Evolutionary conservation across 1,140 invertebrate species (phyloP).

Genomic region (Eciton burchellii): DNA sequence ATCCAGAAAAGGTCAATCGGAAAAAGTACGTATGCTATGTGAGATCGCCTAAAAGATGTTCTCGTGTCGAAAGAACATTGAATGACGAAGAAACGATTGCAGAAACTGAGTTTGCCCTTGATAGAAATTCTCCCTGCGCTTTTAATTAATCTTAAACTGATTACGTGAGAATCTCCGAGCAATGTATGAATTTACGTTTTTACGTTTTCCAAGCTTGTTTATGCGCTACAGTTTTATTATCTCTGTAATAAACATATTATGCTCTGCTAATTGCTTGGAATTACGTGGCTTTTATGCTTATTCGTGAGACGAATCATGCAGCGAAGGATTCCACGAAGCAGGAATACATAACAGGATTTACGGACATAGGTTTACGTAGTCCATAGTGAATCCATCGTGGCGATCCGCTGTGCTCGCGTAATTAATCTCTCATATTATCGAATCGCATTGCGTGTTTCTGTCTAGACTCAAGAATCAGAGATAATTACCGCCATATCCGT

Average conservation of each 20-base stretch:
- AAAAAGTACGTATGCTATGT: not conserved
- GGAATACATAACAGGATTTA: not conserved
- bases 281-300: slow-evolving; percentile 1
- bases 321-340: not conserved
- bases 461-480: slow-evolving; percentile 40
- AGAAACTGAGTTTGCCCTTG: not conserved
- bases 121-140: not conserved
- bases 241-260: not conserved
- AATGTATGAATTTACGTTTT: too few species aligned
- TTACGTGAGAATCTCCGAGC: too few species aligned
- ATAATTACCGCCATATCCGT: slow-evolving; percentile 38
- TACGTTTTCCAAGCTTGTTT: not conserved
- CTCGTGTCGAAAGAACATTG: not conserved
- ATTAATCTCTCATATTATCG: slow-evolving; percentile 28
- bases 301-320: slow-evolving; percentile 2
- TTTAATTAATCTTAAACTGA: slow-evolving; percentile 26
- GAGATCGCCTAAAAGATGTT: not conserved
- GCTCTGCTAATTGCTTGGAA: not conserved
- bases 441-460: slow-evolving; percentile 27
- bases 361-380: slow-evolving; percentile 19
- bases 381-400: not conserved
- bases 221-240: slow-evolving; percentile 1
- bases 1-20: not conserved
- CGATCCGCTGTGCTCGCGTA: not conserved
- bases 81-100: not conserved